These are phyloP conservation scores for Xylota segnis DNA, from an alignment of 2,888 invertebrate species.

Conservation along the genomic window DNA sequence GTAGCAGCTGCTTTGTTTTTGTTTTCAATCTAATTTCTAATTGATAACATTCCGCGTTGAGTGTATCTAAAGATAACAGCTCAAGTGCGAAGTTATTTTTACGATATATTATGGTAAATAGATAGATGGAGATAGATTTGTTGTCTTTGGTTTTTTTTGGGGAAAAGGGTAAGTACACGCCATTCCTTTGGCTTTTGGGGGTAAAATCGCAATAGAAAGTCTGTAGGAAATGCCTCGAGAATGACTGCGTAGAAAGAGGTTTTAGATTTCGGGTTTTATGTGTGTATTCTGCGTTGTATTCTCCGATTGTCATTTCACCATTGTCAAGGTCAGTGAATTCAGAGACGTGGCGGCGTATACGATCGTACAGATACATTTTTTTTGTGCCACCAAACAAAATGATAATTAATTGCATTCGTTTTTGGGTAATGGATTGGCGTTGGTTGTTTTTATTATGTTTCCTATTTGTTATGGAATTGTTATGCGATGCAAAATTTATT, in stretches of 20 bases:
- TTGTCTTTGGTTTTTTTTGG: not conserved
- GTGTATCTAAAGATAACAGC: constrained; percentile 29
- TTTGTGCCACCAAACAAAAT: constrained; percentile 2
- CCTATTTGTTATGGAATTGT: not conserved
- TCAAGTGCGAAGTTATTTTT: constrained; percentile 27
- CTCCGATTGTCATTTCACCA: constrained; percentile 20
- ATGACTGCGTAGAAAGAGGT: not conserved
- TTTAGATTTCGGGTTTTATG: not conserved
- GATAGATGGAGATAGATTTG: constrained; percentile 3
- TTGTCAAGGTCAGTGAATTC: constrained; percentile 33
- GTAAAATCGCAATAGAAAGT: not conserved
- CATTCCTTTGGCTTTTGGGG: not conserved
- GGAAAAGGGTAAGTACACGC: not conserved
- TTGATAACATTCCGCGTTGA: constrained; percentile 8
- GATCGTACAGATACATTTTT: constrained; percentile 6
- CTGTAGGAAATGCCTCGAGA: not conserved
- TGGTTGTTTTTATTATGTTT: constrained; percentile 4
- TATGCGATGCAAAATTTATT: constrained; percentile 35
- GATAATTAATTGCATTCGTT: constrained; percentile 45
- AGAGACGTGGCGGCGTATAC: not conserved
- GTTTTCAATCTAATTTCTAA: constrained; percentile 5
- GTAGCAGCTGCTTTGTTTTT: constrained; percentile 1
- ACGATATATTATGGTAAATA: constrained; percentile 5
- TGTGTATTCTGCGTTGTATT: not conserved
- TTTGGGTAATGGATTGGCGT: constrained; percentile 16